Evolutionary conservation across 2,888 invertebrate genomes (phyloP).

Genomic region (Steinernema carpocapsae): DNA sequence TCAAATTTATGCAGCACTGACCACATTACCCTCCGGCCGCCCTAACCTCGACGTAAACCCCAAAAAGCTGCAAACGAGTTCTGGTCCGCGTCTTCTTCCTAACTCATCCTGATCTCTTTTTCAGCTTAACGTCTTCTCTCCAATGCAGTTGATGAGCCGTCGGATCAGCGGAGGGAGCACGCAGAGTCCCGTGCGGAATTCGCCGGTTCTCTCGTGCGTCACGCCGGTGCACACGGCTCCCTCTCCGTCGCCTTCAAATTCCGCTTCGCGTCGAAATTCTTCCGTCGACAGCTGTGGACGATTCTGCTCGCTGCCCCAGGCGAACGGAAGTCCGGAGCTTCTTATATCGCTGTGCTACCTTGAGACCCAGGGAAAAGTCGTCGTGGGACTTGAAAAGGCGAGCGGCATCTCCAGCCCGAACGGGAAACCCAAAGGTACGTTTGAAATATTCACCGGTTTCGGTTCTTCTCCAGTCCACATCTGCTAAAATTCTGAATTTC

Average conservation of each 20-base stretch:
- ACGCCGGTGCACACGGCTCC: slow-evolving; percentile 22
- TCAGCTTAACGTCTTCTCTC: slow-evolving; percentile 30
- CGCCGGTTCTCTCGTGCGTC: slow-evolving; percentile 16
- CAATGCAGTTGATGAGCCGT: slow-evolving; percentile 30
- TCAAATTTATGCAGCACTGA: too few relatives aligned
- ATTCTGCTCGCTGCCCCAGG: slow-evolving; percentile 58
- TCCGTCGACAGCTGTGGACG: slow-evolving; percentile 61
- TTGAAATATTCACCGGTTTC: background rate
- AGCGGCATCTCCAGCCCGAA: slow-evolving; percentile 27
- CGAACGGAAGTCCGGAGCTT: slow-evolving; percentile 55
- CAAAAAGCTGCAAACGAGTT: too few relatives aligned
- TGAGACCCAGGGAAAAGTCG: slow-evolving; percentile 50
- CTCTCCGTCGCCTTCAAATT: slow-evolving; percentile 27
- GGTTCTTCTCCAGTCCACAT: too few relatives aligned
- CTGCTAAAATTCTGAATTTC: too few relatives aligned
- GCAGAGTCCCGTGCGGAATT: slow-evolving; percentile 32
- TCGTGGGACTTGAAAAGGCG: slow-evolving; percentile 56
- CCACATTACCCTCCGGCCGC: too few relatives aligned
- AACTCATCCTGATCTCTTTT: background rate
- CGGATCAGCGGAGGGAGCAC: slow-evolving; percentile 20
- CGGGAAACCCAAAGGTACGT: slow-evolving; percentile 19
- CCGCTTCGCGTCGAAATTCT: slow-evolving; percentile 49
- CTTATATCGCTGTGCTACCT: slow-evolving; percentile 56
- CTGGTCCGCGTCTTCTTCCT: too few relatives aligned
- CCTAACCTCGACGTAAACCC: too few relatives aligned